A percentile compares a stretch with the other conserved stretches of the same genome.
Conservation (phyloP, 2,888 invertebrate genomes). For the Drosophila pseudotakahashii region DNA sequence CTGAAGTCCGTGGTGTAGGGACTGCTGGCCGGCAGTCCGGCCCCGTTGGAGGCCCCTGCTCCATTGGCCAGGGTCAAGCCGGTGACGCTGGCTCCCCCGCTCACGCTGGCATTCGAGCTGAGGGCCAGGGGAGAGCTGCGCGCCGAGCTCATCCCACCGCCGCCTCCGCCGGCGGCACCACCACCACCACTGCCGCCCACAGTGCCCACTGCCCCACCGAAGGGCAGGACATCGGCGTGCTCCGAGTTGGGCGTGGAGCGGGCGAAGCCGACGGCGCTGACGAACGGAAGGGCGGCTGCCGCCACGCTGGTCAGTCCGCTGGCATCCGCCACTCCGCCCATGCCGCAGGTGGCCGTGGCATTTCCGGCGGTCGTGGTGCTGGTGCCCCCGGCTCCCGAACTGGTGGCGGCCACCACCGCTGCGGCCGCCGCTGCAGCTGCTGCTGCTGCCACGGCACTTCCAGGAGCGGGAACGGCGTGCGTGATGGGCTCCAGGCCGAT, state of each 20-base stretch:
- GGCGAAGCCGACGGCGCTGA: conserved; percentile 78
- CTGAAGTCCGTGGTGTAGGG: conserved; percentile 83
- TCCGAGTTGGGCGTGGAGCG: conserved; percentile 83
- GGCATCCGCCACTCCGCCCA: conserved; percentile 66
- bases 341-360: conserved; percentile 74
- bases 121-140: conserved; percentile 83
- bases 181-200: conserved; percentile 56
- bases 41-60: conserved; percentile 74
- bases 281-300: conserved; percentile 77
- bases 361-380: conserved; percentile 73
- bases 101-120: conserved; percentile 81
- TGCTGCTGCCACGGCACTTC: conserved; percentile 81
- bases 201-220: conserved; percentile 72
- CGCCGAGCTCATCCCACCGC: conserved; percentile 81
- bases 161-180: conserved; percentile 61
- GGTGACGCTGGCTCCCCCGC: conserved; percentile 75
- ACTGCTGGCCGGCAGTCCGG: conserved; percentile 82
- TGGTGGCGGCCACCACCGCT: conserved; percentile 65
- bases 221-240: conserved; percentile 74
- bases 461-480: conserved; percentile 90
- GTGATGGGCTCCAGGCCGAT: conserved; percentile 97
- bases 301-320: conserved; percentile 72
- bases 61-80: conserved; percentile 80
- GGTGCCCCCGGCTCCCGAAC: conserved; percentile 63
- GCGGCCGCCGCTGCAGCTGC: conserved; percentile 81